Evolutionary conservation across 2,113 vertebrate genomes (phyloP), one percentile per base, ranked within the genome.

Genomic region (Tor tambroides): DNA sequence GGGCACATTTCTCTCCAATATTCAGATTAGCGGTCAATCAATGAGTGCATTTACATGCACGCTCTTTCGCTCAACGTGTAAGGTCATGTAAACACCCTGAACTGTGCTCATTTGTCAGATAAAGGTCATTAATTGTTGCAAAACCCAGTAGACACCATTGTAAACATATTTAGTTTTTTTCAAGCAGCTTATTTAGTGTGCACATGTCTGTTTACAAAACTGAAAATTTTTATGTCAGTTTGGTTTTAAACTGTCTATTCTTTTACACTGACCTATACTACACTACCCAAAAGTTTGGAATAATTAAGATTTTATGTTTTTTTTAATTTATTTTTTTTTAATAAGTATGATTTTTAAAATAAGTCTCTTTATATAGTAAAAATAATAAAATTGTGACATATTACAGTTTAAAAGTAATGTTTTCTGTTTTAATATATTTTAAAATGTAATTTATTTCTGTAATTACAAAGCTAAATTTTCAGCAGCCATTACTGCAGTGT

Each of bases 51-150:
- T 21, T 35, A 72, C 10, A 72, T 72, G 69, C 69, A 72, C 8
- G 0, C 71, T 41, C 21, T 74, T 74, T n/a, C 10, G 9, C 71
- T n/a, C 71, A 11, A 41, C 21, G 10, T 41, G 35, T 43, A 74
- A 74, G 38, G 72, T 46, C 41, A 28, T 49, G 23, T 76, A 76
- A 46, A 76, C 72, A 75, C 11, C 38, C 71, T 74, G 71, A n/a
- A 43, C 41, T n/a, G 10, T 75, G 72, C 15, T 43, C 71, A 6
- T 43, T 46, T 75, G 72, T 26, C 3, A 6, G 23, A 75, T 46
- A 75, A 46, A 26, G 41, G 23, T 75, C 41, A 46, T 75, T 75
- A 46, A 46, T 46, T 15, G 41, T 75, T 43, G 23, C 19, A 72
- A 11, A 72, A 41, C 38, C 41, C 72, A 75, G 23, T 46, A 2